Conservation (phyloP, 2,888 invertebrate species). For the Sycophila texana region DNA sequence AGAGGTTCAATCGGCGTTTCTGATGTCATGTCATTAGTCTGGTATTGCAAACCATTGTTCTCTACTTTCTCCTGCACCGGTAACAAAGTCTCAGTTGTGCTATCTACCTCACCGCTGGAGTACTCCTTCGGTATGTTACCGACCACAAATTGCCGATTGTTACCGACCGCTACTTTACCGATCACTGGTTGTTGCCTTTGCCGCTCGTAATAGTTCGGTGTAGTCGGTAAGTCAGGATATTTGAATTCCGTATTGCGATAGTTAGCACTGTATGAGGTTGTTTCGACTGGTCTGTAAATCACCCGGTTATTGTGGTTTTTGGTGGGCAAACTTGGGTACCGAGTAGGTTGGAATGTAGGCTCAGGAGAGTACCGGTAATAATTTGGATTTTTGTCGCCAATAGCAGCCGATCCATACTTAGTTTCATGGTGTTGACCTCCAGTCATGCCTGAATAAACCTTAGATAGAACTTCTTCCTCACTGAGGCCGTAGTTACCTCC, state of each 20-base stretch:
- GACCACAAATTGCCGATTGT: slow-evolving; percentile 80
- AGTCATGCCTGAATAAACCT: slow-evolving; percentile 84
- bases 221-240: slow-evolving; percentile 66
- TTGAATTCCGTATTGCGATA: slow-evolving; percentile 69
- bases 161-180: slow-evolving; percentile 57
- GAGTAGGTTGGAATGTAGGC: slow-evolving; percentile 38
- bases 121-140: slow-evolving; percentile 81
- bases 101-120: slow-evolving; percentile 55
- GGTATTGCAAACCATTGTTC: neutral
- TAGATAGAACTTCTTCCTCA: slow-evolving; percentile 87
- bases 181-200: slow-evolving; percentile 53
- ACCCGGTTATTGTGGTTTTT: slow-evolving; percentile 58
- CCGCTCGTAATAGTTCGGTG: slow-evolving; percentile 67
- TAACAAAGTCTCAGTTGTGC: neutral
- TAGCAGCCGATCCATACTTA: slow-evolving; percentile 51
- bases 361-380: slow-evolving; percentile 61
- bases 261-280: slow-evolving; percentile 62
- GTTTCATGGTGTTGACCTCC: slow-evolving; percentile 64
- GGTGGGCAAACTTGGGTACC: slow-evolving; percentile 69
- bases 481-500: slow-evolving; percentile 82
- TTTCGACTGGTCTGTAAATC: slow-evolving; percentile 63
- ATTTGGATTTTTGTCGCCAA: slow-evolving; percentile 50
- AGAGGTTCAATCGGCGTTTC: neutral
- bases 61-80: slow-evolving; percentile 28
- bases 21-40: neutral